Percentiles rank a stretch among this genome's conserved stretches.
Conservation (phyloP, 2,888 invertebrate genomes). For the Choristoneura rosaceana region DNA sequence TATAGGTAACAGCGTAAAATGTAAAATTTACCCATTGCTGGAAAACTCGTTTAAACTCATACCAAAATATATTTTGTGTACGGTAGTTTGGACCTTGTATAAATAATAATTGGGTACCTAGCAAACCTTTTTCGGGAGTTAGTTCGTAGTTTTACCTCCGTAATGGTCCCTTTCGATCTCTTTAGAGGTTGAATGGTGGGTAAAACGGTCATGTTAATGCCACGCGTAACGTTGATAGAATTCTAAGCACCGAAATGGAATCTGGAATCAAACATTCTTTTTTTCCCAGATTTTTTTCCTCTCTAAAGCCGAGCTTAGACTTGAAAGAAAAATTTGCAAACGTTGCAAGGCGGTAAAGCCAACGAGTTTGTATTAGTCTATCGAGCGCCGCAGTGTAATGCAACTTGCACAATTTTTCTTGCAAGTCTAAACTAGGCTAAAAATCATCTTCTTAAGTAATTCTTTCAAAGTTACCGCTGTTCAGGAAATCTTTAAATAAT, state of each 20-base stretch:
- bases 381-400: too few species aligned
- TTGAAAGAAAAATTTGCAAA: too few species aligned
- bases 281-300: not conserved
- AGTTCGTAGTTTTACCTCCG: constrained; percentile 35
- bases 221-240: constrained; percentile 16
- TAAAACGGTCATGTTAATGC: constrained; percentile 21
- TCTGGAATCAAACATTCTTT: not conserved
- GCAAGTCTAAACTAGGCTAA: too few species aligned
- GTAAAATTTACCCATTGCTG: too few species aligned
- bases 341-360: too few species aligned
- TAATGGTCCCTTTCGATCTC: constrained; percentile 31
- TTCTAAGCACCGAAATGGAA: constrained; percentile 14
- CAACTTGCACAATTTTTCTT: too few species aligned
- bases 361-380: too few species aligned
- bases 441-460: not conserved
- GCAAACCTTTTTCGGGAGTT: constrained; percentile 32
- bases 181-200: constrained; percentile 28
- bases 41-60: not conserved
- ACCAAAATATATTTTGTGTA: not conserved
- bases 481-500: too few species aligned
- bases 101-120: constrained; percentile 39
- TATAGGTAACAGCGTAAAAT: too few species aligned
- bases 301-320: too few species aligned
- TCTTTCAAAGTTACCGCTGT: too few species aligned
- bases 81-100: constrained; percentile 14